Base-by-base conservation (phyloP, 2,113 vertebrate genomes). In the Stegastes partitus region DNA sequence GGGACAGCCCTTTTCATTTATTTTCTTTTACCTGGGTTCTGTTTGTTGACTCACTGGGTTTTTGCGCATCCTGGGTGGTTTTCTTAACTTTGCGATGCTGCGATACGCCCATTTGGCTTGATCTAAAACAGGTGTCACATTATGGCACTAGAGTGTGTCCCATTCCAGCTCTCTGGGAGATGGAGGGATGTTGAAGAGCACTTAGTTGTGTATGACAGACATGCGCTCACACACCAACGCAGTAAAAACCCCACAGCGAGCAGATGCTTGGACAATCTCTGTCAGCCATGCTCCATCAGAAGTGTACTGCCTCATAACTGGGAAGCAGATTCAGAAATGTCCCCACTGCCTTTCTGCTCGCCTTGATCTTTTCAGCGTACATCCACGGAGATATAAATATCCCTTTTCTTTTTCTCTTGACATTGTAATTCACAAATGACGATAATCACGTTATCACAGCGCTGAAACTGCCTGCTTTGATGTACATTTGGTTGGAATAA, bases 401-500 rank as follows among this genome's bases (percentile, higher is more conserved):
- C 50, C n/a, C 18, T 53, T 57, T 61, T 64, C 2, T 55, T 68
- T 63, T 51, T 3, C 25, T 42, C 8, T 59, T 71, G 39, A 71
- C 47, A 51, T 34, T 79, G 42, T 54, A 72, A 70, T 81, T 77
- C 9, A 1, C 54, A 77, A 57, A 68, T 73, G 7, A 77, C 78
- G 1, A 11, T 37, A 54, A 68, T 45, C 23, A 51, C 39, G 18
- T 34, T 77, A 72, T 71, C 73, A 65, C 55, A 77, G 19, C 39
- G 51, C 3, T 68, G 28, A 68, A 73, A 55, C 49, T 51, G 15
- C 16, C 42, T 83, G 34, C 34, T 90, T 59, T 73, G 37, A 82
- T 77, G 37, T 28, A 45, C 62, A 37, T 74, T 76, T 44, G 57
- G 25, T 81, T 82, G 49, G 77, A 75, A 78, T 68, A 78, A 85